phyloP scores from a whole-genome alignment of 2,797 vertebrate genomes.

The Hylomyscus alleni region DNA sequence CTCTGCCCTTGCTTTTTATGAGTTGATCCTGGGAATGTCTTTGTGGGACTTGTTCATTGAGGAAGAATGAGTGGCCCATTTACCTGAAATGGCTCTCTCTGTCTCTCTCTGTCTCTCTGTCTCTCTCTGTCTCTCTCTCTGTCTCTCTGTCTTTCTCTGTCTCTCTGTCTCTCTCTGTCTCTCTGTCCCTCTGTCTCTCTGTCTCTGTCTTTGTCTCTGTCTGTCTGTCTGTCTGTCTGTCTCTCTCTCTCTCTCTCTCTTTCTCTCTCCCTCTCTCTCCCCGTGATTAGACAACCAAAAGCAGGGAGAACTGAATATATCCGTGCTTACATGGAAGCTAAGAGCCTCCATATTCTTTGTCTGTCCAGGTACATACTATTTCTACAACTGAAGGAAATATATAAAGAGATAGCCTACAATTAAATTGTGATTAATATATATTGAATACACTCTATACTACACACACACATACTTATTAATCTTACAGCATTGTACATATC shows the following conservation, averaged over 20 bases:
- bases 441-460: not conserved
- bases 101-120: too few species aligned
- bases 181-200: not conserved
- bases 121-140: not conserved
- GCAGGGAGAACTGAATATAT: not conserved
- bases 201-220: too few species aligned
- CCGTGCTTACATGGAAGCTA: not conserved
- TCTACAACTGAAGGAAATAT: not conserved
- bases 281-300: not conserved
- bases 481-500: not conserved
- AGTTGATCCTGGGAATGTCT: conserved; percentile 16
- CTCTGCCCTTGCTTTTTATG: conserved; percentile 3
- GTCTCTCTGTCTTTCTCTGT: not conserved
- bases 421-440: conserved; percentile 34
- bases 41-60: conserved; percentile 10
- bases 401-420: not conserved
- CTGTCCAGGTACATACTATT: not conserved
- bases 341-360: not conserved
- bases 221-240: too few species aligned
- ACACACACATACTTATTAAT: not conserved
- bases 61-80: conserved; percentile 72
- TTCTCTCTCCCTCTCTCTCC: not conserved
- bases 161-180: not conserved
- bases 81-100: conserved; percentile 45
- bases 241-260: not conserved